A percentile compares a stretch with the other conserved stretches of the same genome.
phyloP scores from a whole-genome alignment of 2,888 invertebrate species.

The Limnephilus rhombicus region DNA sequence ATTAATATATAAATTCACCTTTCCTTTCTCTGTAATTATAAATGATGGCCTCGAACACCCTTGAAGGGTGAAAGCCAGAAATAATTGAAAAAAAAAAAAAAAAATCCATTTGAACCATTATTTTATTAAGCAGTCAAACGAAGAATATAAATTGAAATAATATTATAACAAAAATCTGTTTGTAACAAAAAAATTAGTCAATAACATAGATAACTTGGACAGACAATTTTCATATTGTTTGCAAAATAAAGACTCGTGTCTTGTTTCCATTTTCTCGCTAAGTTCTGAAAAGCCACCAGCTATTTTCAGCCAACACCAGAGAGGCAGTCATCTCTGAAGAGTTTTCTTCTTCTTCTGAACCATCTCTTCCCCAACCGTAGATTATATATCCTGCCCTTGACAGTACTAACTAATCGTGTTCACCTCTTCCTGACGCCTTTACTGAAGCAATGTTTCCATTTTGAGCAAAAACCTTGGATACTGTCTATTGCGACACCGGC shows the following conservation, averaged over 20 bases:
- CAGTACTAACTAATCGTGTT: slow-evolving; percentile 67
- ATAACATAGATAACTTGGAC: slow-evolving; percentile 37
- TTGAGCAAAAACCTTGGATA: slow-evolving; percentile 89
- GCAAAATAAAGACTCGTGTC: slow-evolving; percentile 10
- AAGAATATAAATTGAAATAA: slow-evolving; percentile 43
- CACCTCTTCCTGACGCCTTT: slow-evolving; percentile 76
- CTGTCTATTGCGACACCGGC: slow-evolving; percentile 90
- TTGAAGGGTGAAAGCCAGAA: no score
- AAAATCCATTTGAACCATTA: slow-evolving; percentile 38
- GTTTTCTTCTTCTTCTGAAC: neutral
- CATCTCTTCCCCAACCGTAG: neutral
- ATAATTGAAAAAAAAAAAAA: no score
- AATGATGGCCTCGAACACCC: no score
- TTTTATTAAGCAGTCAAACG: slow-evolving; percentile 56
- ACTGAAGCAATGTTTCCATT: slow-evolving; percentile 86
- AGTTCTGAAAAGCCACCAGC: slow-evolving; percentile 20
- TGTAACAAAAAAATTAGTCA: slow-evolving; percentile 41
- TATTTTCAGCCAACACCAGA: neutral
- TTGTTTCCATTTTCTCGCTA: slow-evolving; percentile 12
- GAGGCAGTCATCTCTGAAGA: neutral
- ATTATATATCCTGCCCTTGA: slow-evolving; percentile 19
- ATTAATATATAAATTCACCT: no score
- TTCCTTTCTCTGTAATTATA: no score
- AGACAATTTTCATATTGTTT: slow-evolving; percentile 22
- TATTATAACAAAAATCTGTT: slow-evolving; percentile 44